Percentiles rank a stretch among this genome's conserved stretches.
These are phyloP conservation scores for Probosciger aterrimus DNA, from an alignment of 2,113 vertebrate species.

Conservation along the genomic window DNA sequence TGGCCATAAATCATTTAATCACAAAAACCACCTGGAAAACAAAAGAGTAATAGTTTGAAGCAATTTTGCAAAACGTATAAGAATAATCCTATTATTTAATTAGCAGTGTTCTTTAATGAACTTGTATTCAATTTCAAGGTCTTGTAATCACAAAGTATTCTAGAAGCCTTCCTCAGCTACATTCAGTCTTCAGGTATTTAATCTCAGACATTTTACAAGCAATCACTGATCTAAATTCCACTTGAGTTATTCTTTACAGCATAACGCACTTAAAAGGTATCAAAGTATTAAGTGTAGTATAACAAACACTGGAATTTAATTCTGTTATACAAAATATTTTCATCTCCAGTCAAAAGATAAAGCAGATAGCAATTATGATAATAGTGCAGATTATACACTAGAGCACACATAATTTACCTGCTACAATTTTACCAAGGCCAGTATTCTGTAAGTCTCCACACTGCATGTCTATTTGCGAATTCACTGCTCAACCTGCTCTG, in stretches of 20 bases:
- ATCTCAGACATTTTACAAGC: background rate
- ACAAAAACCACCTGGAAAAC: background rate
- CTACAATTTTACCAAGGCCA: background rate
- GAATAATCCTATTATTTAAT: background rate
- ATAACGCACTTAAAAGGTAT: background rate
- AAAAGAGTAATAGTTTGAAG: background rate
- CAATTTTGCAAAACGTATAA: background rate
- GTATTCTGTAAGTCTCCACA: background rate
- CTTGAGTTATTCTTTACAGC: background rate
- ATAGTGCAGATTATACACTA: background rate
- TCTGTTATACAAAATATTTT: conserved; percentile 19
- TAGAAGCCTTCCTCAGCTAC: background rate
- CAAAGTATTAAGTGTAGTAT: background rate
- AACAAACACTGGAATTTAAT: conserved; percentile 13
- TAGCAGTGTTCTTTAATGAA: background rate
- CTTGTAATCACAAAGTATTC: background rate
- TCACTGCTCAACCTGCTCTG: background rate
- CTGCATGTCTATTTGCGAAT: background rate
- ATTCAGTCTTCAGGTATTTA: background rate
- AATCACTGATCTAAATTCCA: conserved; percentile 1
- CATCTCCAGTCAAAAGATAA: background rate
- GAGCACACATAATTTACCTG: conserved; percentile 23
- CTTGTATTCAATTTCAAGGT: background rate
- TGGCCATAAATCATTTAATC: background rate
- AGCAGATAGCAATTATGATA: conserved; percentile 27